Evolutionary conservation across 2,888 invertebrate genomes (phyloP).

Genomic region (Calameuta idolon): DNA sequence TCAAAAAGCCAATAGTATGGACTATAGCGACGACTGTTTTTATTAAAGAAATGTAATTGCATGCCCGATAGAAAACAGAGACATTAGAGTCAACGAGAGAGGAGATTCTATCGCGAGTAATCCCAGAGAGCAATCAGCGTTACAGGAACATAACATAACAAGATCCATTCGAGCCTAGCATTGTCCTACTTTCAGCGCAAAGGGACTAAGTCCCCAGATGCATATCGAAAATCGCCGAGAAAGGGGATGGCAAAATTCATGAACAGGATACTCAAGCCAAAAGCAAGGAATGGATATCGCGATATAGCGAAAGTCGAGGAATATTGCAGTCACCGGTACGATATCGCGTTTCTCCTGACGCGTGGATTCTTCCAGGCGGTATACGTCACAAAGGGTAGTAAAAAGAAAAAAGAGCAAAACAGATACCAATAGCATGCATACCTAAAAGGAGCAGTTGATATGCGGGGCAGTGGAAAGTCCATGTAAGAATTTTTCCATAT

Average conservation of each 20-base stretch:
- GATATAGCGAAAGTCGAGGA: neutral
- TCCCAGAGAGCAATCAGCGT: neutral
- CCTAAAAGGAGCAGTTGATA: neutral
- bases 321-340: neutral
- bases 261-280: neutral
- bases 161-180: neutral
- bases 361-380: neutral
- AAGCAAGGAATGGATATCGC: neutral
- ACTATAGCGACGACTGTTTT: neutral
- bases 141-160: neutral
- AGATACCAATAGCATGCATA: neutral
- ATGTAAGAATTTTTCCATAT: neutral
- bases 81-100: neutral
- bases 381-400: neutral
- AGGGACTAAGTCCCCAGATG: neutral
- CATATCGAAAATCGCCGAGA: neutral
- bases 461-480: neutral
- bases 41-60: neutral
- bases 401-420: neutral
- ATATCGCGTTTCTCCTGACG: neutral
- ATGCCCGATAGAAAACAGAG: neutral
- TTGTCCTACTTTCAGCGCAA: neutral
- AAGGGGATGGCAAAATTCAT: neutral
- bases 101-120: neutral
- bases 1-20: neutral